Conservation (phyloP, 1,140 invertebrate species). For the Cotesia vestalis region DNA sequence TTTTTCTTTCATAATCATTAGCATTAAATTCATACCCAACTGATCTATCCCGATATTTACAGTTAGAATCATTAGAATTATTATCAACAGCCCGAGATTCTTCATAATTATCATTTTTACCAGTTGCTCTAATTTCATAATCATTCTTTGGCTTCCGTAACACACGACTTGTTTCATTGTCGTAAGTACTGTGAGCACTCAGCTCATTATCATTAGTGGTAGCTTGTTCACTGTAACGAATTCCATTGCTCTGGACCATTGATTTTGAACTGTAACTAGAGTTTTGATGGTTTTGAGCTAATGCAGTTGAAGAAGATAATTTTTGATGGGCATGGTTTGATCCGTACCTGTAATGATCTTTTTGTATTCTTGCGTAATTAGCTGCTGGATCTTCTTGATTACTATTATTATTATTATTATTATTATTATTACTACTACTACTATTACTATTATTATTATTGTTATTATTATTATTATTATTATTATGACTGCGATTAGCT, state of each 20-base stretch:
- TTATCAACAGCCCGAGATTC: background rate
- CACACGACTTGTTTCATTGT: background rate
- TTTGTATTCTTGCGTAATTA: constrained; percentile 60
- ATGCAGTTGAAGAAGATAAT: constrained; percentile 51
- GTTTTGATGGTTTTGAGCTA: constrained; percentile 52
- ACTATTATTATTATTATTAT: too few relatives aligned
- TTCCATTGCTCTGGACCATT: constrained; percentile 53
- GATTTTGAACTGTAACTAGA: constrained; percentile 56
- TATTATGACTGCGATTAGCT: constrained; percentile 3
- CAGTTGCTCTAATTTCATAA: constrained; percentile 44
- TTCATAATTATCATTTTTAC: constrained; percentile 39
- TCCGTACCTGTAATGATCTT: constrained; percentile 53
- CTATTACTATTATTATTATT: too few relatives aligned
- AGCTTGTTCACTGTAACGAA: constrained; percentile 52
- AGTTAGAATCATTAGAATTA: constrained; percentile 37
- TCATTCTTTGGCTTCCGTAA: constrained; percentile 42
- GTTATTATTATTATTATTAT: background rate
- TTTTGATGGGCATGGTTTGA: constrained; percentile 53
- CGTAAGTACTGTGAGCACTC: constrained; percentile 20
- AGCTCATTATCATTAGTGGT: constrained; percentile 13
- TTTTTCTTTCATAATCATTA: constrained; percentile 50
- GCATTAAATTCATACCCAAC: constrained; percentile 48
- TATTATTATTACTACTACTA: too few relatives aligned
- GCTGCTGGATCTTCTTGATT: constrained; percentile 48
- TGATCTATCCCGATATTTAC: constrained; percentile 37